A percentile compares a stretch with the other conserved stretches of the same genome.
Evolutionary conservation across 30 jellyfish, hydroid and myxozoan genomes (phyloP).

Genomic region (Aurelia coerulea): DNA sequence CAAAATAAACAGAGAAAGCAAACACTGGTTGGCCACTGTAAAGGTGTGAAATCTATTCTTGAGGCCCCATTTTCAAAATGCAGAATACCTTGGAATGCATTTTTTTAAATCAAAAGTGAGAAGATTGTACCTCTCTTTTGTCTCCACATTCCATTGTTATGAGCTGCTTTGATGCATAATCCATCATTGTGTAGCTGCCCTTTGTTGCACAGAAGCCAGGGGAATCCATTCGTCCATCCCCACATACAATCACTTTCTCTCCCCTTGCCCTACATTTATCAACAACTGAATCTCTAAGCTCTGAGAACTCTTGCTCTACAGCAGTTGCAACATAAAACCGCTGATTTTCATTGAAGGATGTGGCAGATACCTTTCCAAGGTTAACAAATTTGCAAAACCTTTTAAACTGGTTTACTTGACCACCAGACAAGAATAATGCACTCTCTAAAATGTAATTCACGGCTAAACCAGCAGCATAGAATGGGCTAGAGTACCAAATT

Average conservation of each 20-base stretch:
- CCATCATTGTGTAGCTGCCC: slow-evolving; percentile 58
- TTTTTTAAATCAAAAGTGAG: background rate
- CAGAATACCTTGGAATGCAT: background rate
- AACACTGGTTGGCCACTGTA: too few species aligned
- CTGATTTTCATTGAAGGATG: slow-evolving; percentile 36
- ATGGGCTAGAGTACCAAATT: background rate
- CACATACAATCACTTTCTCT: background rate
- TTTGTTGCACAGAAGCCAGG: slow-evolving; percentile 69
- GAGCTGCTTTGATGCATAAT: slow-evolving; percentile 19
- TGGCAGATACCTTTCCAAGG: slow-evolving; percentile 3
- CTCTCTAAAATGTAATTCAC: slow-evolving; percentile 23
- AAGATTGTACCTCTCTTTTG: slow-evolving; percentile 24
- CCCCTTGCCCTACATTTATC: background rate
- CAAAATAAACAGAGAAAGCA: too few species aligned
- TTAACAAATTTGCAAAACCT: slow-evolving; percentile 16
- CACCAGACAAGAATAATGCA: slow-evolving; percentile 40
- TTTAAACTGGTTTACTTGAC: slow-evolving; percentile 32
- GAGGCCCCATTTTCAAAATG: background rate
- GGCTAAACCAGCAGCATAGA: slow-evolving; percentile 38
- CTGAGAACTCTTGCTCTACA: slow-evolving; percentile 42
- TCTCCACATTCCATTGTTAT: slow-evolving; percentile 50
- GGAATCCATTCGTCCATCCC: slow-evolving; percentile 15
- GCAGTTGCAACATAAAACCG: slow-evolving; percentile 43
- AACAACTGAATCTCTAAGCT: background rate
- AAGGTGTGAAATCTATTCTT: too few species aligned